These are phyloP conservation scores for Crotalus helleri DNA, from an alignment of 2,113 vertebrate genomes.

Conservation along the genomic window DNA sequence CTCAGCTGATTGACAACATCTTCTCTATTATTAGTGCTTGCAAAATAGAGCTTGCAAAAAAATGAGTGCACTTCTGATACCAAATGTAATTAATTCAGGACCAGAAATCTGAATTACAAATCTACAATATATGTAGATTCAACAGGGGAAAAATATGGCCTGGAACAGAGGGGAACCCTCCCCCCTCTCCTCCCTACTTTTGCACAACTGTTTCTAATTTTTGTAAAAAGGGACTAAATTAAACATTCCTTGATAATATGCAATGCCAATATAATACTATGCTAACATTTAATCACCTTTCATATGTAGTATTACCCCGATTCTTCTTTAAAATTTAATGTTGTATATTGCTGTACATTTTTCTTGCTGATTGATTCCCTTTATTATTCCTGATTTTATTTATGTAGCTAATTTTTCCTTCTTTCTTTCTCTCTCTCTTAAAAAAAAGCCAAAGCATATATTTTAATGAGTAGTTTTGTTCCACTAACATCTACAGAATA, in stretches of 20 bases:
- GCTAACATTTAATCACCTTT: conserved; percentile 81
- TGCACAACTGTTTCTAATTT: conserved; percentile 74
- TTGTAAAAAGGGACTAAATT: conserved; percentile 73
- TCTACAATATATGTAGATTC: conserved; percentile 66
- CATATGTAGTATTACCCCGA: conserved; percentile 76
- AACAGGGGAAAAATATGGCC: conserved; percentile 63
- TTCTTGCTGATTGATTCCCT: conserved; percentile 80
- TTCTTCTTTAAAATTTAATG: conserved; percentile 81
- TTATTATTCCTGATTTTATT: conserved; percentile 83
- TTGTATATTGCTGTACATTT: conserved; percentile 80
- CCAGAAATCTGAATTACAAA: conserved; percentile 70
- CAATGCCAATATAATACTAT: conserved; percentile 79
- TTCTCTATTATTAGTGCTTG: conserved; percentile 66
- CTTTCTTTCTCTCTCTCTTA: not conserved
- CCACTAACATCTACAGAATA: conserved; percentile 75
- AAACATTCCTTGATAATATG: conserved; percentile 80
- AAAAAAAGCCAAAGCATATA: conserved; percentile 70
- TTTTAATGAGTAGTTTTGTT: conserved; percentile 88
- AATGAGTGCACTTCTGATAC: conserved; percentile 66
- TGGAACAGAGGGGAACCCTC: conserved; percentile 48
- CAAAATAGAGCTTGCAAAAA: conserved; percentile 56
- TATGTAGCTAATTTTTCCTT: conserved; percentile 80
- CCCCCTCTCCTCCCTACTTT: conserved; percentile 41
- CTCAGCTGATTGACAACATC: conserved; percentile 73
- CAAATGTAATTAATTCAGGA: conserved; percentile 72